Percentiles rank a stretch among this genome's conserved stretches.
Evolutionary conservation across 53 echinoderm and acorn worm genomes (phyloP).

Genomic region (Echinarachnius parma): DNA sequence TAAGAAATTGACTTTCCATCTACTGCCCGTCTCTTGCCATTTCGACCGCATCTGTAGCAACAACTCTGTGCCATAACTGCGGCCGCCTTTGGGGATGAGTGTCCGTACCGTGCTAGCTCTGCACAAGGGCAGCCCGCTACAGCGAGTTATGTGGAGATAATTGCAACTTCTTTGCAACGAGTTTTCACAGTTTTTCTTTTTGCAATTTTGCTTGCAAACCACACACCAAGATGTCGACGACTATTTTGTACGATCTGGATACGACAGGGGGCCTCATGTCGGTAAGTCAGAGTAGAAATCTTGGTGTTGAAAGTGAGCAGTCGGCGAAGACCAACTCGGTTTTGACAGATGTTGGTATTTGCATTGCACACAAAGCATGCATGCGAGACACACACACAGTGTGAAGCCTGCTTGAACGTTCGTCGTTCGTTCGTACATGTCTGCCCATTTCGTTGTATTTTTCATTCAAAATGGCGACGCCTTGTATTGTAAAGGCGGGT

Average conservation of each 20-base stretch:
- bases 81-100: slow-evolving; percentile 22
- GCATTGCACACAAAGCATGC: slow-evolving; percentile 20
- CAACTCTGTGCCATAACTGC: slow-evolving; percentile 19
- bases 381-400: too few relatives aligned
- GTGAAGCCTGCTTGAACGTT: too few relatives aligned
- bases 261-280: slow-evolving; percentile 97
- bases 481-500: background rate
- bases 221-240: slow-evolving; percentile 59
- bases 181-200: background rate
- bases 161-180: slow-evolving; percentile 11
- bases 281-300: slow-evolving; percentile 55
- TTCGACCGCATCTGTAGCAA: slow-evolving; percentile 15
- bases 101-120: slow-evolving; percentile 24
- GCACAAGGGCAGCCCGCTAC: slow-evolving; percentile 13
- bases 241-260: slow-evolving; percentile 94
- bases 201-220: background rate
- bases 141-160: slow-evolving; percentile 3
- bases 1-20: slow-evolving; percentile 13
- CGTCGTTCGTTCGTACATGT: too few relatives aligned
- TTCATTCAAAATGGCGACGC: slow-evolving; percentile 52
- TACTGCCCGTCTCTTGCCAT: background rate
- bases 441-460: slow-evolving; percentile 23
- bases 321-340: background rate
- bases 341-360: slow-evolving; percentile 40
- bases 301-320: slow-evolving; percentile 5